A percentile compares a stretch with the other conserved stretches of the same genome.
Conservation (phyloP, 2,797 vertebrate species). For the Enteromius trimaculatus region DNA sequence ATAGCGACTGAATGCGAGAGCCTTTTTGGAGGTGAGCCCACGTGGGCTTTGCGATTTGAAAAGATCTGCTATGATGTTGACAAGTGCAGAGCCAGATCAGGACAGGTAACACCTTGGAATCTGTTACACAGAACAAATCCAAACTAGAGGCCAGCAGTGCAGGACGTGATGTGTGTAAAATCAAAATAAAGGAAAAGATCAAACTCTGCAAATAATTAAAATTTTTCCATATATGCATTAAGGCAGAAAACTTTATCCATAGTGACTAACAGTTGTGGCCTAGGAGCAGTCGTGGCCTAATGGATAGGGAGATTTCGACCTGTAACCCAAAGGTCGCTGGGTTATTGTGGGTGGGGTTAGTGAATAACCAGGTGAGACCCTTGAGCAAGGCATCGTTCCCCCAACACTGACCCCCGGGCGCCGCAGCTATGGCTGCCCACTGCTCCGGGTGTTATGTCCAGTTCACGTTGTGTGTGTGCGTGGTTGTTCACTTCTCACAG, state of each 20-base stretch:
- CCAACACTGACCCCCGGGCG: too few relatives aligned
- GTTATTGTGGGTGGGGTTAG: too few relatives aligned
- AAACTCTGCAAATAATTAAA: neutral
- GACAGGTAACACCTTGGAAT: conserved; percentile 32
- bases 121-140: conserved; percentile 9
- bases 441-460: too few relatives aligned
- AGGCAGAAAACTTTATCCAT: neutral
- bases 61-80: conserved; percentile 26
- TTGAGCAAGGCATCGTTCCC: too few relatives aligned
- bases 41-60: conserved; percentile 11
- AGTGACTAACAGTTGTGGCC: neutral
- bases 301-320: too few relatives aligned
- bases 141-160: neutral
- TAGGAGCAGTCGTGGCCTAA: too few relatives aligned
- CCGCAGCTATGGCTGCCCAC: too few relatives aligned
- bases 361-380: too few relatives aligned
- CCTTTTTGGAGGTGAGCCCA: conserved; percentile 11
- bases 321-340: too few relatives aligned
- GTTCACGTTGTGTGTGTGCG: too few relatives aligned
- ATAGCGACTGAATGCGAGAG: neutral
- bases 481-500: too few relatives aligned
- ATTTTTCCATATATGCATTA: neutral
- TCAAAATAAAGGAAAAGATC: conserved; percentile 2
- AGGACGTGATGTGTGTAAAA: neutral
- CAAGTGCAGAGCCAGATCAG: neutral